Conservation (phyloP, 2,888 invertebrate species). For the Therioaphis trifolii region DNA sequence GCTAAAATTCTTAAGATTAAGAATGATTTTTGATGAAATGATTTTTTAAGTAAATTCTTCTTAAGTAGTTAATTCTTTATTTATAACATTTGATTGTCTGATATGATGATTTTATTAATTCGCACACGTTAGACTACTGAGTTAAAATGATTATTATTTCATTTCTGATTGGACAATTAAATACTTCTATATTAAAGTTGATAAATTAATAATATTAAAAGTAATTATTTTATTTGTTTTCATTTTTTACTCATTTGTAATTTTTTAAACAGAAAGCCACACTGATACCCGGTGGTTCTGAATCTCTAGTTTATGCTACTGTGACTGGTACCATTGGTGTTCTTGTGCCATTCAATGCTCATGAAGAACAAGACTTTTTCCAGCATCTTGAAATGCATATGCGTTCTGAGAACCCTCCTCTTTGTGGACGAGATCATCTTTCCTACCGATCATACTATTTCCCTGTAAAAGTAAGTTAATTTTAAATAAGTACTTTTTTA, state of each 20-base stretch:
- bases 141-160: background rate
- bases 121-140: background rate
- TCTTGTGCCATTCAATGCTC: slow-evolving; percentile 91
- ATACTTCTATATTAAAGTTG: background rate
- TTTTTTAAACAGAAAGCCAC: slow-evolving; percentile 86
- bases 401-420: slow-evolving; percentile 94
- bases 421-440: slow-evolving; percentile 97
- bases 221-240: background rate
- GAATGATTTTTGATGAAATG: too few relatives aligned
- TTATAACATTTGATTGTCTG: background rate
- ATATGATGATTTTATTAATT: slow-evolving; percentile 20
- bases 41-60: too few relatives aligned
- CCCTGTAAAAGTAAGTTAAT: slow-evolving; percentile 84
- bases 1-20: too few relatives aligned
- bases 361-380: slow-evolving; percentile 99
- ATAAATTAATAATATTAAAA: background rate
- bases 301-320: slow-evolving; percentile 95
- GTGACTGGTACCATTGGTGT: slow-evolving; percentile 94
- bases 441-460: slow-evolving; percentile 97
- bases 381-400: slow-evolving; percentile 99
- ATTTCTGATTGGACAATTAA: background rate
- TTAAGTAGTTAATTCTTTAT: too few relatives aligned
- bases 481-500: background rate
- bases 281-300: slow-evolving; percentile 96
- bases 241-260: slow-evolving; percentile 5